Evolutionary conservation across 1,140 invertebrate species (phyloP), one percentile per base, ranked within the genome.

Genomic region (Portunus trituberculatus): DNA sequence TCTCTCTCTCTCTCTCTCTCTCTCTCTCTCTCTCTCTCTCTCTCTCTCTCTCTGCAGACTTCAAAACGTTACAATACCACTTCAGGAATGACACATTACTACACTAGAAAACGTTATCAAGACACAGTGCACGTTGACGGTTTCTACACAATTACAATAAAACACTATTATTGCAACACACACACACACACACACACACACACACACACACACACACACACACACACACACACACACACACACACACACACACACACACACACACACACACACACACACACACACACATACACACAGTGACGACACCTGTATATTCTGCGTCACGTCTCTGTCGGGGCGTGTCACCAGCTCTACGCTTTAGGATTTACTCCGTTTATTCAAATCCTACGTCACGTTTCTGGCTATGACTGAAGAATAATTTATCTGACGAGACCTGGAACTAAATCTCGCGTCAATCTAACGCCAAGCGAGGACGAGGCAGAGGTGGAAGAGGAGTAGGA

Each of bases 221-320:
- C 4, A 76, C 59, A 76, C 20, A 76, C 59, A 76, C 20, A 76
- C 59, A 76, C 59, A 76, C 10, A 76, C 59, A 20, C 59, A 76
- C 10, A 76, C 59, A 10, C 59, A 10, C 59, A 20, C 59, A 76
- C 20, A 76, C 59, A 76, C 59, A 76, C 59, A 76, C 59, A 76
- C 20, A 76, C 59, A 76, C 59, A 76, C 59, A 76, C 59, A 76
- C 59, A 76, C 59, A 76, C 67, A 76, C 67, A 76, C 16, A 76
- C 67, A 76, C 67, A 76, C 67, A 76, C 67, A 76, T 25, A n/a
- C 67, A 59, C 52, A 59, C n/a, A 20, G 7, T 7, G 67, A n/a
- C 67, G 67, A 76, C 67, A 76, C 67, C 67, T 76, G 67, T 76
- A 76, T 76, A 76, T 76, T 76, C 16, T 76, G 67, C 67, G 67